Conservation (phyloP, 2,797 vertebrate genomes). For the Chelon auratus region DNA sequence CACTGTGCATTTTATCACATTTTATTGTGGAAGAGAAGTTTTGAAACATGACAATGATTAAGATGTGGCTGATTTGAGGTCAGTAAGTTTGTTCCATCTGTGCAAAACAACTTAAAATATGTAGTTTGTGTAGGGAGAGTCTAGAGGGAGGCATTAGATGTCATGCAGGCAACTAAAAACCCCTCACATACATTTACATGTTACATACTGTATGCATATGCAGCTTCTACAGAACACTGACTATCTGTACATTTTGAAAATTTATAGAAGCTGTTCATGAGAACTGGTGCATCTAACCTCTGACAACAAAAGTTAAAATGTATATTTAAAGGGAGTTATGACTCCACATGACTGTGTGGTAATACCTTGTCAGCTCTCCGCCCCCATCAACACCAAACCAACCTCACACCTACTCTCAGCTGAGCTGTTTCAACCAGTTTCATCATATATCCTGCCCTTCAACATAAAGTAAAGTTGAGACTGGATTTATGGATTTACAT, state of each 20-base stretch:
- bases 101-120: slow-evolving; percentile 26
- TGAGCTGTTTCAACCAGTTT: slow-evolving; percentile 48
- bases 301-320: slow-evolving; percentile 13
- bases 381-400: slow-evolving; percentile 29
- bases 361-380: slow-evolving; percentile 33
- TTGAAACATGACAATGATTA: not conserved
- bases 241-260: not conserved
- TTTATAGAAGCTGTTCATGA: not conserved
- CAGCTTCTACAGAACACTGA: not conserved
- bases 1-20: not conserved
- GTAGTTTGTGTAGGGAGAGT: not conserved
- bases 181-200: not conserved
- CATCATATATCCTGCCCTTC: slow-evolving; percentile 42
- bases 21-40: not conserved
- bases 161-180: slow-evolving; percentile 11
- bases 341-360: slow-evolving; percentile 32
- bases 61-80: not conserved
- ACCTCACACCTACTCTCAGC: slow-evolving; percentile 44
- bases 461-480: slow-evolving; percentile 21
- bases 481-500: slow-evolving; percentile 7
- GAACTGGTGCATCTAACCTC: not conserved
- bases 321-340: slow-evolving; percentile 29
- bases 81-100: not conserved
- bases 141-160: slow-evolving; percentile 10
- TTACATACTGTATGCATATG: not conserved